phyloP scores from a whole-genome alignment of 2,888 invertebrate genomes.

The Cryptus armator region DNA sequence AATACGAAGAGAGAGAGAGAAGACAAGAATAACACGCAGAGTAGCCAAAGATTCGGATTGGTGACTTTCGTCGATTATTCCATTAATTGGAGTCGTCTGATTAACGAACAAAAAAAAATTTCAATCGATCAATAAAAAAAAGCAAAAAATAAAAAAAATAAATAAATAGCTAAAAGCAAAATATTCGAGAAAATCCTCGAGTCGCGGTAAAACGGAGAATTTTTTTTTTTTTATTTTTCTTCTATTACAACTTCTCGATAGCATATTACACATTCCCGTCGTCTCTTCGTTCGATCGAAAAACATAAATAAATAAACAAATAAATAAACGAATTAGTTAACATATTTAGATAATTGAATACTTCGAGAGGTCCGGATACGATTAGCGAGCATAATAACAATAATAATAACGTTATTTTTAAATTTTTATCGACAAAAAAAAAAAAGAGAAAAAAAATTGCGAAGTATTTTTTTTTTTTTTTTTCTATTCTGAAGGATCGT shows the following conservation, averaged over 20 bases:
- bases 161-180: not conserved
- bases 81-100: not conserved
- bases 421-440: conserved; percentile 1
- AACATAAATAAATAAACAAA: not conserved
- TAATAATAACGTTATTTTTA: conserved; percentile 23
- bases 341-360: conserved; percentile 2
- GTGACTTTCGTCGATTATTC: conserved; percentile 50
- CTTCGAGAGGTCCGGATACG: conserved; percentile 22
- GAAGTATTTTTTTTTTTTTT: not conserved
- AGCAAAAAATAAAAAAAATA: not conserved
- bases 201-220: conserved; percentile 24
- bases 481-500: not conserved
- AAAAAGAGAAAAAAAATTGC: not conserved
- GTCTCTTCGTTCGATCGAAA: conserved; percentile 5
- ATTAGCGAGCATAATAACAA: conserved; percentile 46
- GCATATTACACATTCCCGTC: conserved; percentile 3
- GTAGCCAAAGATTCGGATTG: conserved; percentile 80
- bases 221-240: conserved; percentile 34
- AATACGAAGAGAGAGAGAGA: not conserved
- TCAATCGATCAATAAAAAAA: not conserved
- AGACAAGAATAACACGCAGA: conserved; percentile 68
- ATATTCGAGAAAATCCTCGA: conserved; percentile 13
- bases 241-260: not conserved
- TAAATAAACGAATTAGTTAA: not conserved
- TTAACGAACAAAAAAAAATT: conserved; percentile 26